Evolutionary conservation across 2,888 invertebrate species (phyloP), one percentile per base, ranked within the genome.

Genomic region (Blastobasis adustella): DNA sequence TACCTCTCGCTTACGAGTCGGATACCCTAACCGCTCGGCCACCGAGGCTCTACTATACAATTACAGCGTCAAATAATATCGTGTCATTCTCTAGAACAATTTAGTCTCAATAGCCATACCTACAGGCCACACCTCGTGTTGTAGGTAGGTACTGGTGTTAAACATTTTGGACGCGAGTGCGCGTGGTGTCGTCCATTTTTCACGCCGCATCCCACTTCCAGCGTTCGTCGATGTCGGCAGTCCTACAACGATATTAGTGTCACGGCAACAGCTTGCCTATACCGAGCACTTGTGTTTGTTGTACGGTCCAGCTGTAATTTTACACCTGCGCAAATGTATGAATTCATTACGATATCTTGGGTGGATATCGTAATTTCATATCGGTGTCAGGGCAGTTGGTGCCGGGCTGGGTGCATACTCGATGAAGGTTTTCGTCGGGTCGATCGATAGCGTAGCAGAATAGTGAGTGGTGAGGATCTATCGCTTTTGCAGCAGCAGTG

Each of bases 331-430:
- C 40, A 43, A 45, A 37, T 6, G 48, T 50, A 41, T 47, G 37
- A 51, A 46, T 46, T 47, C 48, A 47, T 49, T 49, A 49, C 51
- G 48, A 49, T 53, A 49, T 46, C 48, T 49, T 49, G n/a, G 23
- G 49, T 55, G 46, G 51, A 63, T 70, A 73, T 69, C 65, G 80
- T 68, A 73, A 80, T 62, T 63, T 56, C 71, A 79, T 79, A 80
- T 78, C 66, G 59, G 69, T 80, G 82, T 82, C 82, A 82, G 69
- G 82, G 82, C 23, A 49, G 47, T 7, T 7, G 9, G 9, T 41
- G 9, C 41, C 9, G 7, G 7, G 9, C 8, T 9, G 8, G 41
- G 41, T 9, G 41, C 41, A 4, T 4, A 9, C 3, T 7, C 41
- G 9, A 7, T 41, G 41, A 7, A 23, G 23, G 23, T 23, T 2